A percentile compares a stretch with the other conserved stretches of the same genome.
Evolutionary conservation across 2,797 vertebrate genomes (phyloP).

Genomic region (Sebastes aleutianus): DNA sequence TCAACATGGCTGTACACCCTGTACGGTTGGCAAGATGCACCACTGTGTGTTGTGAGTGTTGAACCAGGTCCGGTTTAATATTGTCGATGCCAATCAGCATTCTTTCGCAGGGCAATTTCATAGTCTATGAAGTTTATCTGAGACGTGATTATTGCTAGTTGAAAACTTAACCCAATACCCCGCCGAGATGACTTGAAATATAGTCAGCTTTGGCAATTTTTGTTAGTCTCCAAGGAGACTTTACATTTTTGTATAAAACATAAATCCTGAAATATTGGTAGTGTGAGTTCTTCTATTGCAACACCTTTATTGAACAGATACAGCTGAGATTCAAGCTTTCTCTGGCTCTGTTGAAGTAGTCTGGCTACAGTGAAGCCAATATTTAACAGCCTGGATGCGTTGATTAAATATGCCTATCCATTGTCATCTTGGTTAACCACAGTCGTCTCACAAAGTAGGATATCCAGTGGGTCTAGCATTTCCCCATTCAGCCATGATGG

Average conservation of each 20-base stretch:
- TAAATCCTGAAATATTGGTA: too few relatives aligned
- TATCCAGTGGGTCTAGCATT: not conserved
- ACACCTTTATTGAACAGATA: too few relatives aligned
- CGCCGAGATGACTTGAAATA: not conserved
- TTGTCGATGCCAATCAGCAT: too few relatives aligned
- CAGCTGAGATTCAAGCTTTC: too few relatives aligned
- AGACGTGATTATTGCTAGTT: not conserved
- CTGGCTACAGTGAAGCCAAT: too few relatives aligned
- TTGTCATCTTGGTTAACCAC: too few relatives aligned
- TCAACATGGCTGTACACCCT: rapidly evolving
- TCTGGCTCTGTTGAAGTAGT: too few relatives aligned
- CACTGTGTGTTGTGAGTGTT: not conserved
- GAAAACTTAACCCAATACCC: not conserved
- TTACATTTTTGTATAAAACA: too few relatives aligned
- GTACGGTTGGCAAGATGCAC: not conserved
- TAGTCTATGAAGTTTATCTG: not conserved
- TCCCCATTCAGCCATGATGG: not conserved
- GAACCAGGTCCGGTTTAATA: not conserved
- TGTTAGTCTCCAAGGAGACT: not conserved
- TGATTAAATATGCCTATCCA: too few relatives aligned
- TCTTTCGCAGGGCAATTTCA: not conserved
- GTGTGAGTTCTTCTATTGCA: too few relatives aligned
- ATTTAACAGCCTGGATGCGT: too few relatives aligned
- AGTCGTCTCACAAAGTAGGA: not conserved
- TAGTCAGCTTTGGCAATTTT: not conserved